A percentile compares a stretch with the other conserved stretches of the same genome.
These are phyloP conservation scores for Alethe castanea DNA, from an alignment of 2,113 vertebrate genomes.

Conservation along the genomic window DNA sequence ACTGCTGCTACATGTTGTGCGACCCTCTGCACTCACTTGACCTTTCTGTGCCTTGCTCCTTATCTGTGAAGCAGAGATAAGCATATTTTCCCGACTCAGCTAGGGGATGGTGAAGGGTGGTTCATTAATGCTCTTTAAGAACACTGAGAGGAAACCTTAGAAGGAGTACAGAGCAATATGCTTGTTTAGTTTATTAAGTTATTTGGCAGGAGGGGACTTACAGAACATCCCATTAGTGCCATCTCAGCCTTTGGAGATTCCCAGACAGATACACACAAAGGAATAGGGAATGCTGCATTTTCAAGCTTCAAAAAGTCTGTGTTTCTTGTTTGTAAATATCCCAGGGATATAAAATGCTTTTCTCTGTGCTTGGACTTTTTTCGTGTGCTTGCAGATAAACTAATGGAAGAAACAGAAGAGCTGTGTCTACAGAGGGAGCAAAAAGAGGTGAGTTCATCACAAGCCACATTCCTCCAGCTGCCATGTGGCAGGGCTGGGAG, in stretches of 20 bases:
- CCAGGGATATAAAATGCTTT: not conserved
- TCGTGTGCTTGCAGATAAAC: conserved; percentile 82
- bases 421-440: conserved; percentile 90
- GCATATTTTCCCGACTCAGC: not conserved
- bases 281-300: not conserved
- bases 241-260: not conserved
- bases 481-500: not conserved
- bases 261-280: not conserved
- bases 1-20: rapidly evolving
- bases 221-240: not conserved
- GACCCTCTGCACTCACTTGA: not conserved
- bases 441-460: conserved; percentile 78
- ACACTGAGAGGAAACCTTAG: not conserved
- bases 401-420: conserved; percentile 98
- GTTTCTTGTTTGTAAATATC: not conserved
- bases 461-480: not conserved
- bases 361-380: not conserved
- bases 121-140: not conserved
- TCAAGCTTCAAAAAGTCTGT: not conserved
- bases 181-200: not conserved
- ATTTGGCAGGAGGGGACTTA: not conserved
- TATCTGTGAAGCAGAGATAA: not conserved
- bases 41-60: not conserved
- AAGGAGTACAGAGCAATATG: not conserved
- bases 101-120: not conserved